A percentile compares a stretch with the other conserved stretches of the same genome.
Conservation (phyloP, 2,888 invertebrate genomes). For the Tipula unca region DNA sequence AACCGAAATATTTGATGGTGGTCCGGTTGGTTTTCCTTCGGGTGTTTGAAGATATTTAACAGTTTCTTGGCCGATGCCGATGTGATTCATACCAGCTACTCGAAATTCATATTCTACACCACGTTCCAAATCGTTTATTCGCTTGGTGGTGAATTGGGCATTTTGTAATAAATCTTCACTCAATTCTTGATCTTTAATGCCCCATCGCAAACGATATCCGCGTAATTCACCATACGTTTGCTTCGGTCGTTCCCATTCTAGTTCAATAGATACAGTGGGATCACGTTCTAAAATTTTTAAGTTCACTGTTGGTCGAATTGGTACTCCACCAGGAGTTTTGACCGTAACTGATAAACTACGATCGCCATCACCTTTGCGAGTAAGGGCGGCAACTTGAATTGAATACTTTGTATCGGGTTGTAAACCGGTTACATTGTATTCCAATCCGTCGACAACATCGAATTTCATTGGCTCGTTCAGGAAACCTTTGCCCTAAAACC, state of each 20-base stretch:
- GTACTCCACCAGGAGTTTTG: conserved; percentile 89
- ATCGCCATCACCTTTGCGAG: conserved; percentile 94
- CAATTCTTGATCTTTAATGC: conserved; percentile 71
- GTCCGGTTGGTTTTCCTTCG: conserved; percentile 84
- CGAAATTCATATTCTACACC: conserved; percentile 95
- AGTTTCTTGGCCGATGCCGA: conserved; percentile 91
- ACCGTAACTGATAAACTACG: conserved; percentile 77
- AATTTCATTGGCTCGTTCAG: conserved; percentile 81
- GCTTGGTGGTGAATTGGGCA: conserved; percentile 58
- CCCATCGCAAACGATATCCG: conserved; percentile 80
- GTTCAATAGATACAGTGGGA: conserved; percentile 78
- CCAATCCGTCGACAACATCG: conserved; percentile 74
- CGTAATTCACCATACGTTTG: conserved; percentile 82
- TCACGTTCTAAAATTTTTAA: conserved; percentile 77
- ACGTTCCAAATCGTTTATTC: conserved; percentile 73
- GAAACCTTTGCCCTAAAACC: conserved; percentile 49
- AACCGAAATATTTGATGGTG: conserved; percentile 74
- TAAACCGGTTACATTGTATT: conserved; percentile 77
- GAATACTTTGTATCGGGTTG: conserved; percentile 94
- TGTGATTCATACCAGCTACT: conserved; percentile 90
- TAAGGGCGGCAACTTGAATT: conserved; percentile 91
- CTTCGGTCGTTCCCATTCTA: conserved; percentile 87
- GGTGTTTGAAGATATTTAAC: conserved; percentile 87
- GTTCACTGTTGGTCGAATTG: conserved; percentile 71
- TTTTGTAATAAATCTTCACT: conserved; percentile 64